Evolutionary conservation across 2,888 invertebrate genomes (phyloP), one percentile per base, ranked within the genome.

Genomic region (Microctonus aethiopoides): DNA sequence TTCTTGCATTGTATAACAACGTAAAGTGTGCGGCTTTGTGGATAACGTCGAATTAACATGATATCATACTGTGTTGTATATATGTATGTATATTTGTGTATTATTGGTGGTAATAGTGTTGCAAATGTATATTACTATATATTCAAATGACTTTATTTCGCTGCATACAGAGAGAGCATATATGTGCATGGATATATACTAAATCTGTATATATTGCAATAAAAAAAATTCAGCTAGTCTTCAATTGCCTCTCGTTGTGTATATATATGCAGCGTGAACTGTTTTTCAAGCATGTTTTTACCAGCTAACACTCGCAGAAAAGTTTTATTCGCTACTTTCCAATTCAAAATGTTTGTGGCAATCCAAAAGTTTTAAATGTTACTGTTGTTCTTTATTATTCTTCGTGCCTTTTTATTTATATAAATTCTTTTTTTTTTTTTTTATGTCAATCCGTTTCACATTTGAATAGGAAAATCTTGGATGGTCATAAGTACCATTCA

Each of bases 1-100:
- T 71, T 66, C 52, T 22, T 63, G 22, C 51, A 34, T 54, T 22
- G 29, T 41, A 71, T 64, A 61, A 59, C 46, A 59, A 57, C 39
- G 41, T 51, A n/a, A 20, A 29, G 26, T 59, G 34, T 29, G 32
- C 11, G 24, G 22, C 24, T 68, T 41, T 34, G 56, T 63, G 54
- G 66, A 67, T 67, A 72, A 68, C 70, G 62, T 54, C 51, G 61
- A 65, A 70, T 74, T 68, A 70, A 70, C 70, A 63, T 68, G 70
- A 70, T 68, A 68, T 67, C 61, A 69, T 63, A 64, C 63, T 22
- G 4, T 29, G 70, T 41, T 59, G 61, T 59, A 52, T 59, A 16
- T 34, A 59, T 22, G 54, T n/a, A n/a, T n/a, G n/a, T 60, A 52
- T 41, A 57, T 24, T 57, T 56, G 54, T 65, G 66, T 67, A 56